Evolutionary conservation across 1,140 invertebrate genomes (phyloP), one percentile per base, ranked within the genome.

Genomic region (Sminthurides bifidus): DNA sequence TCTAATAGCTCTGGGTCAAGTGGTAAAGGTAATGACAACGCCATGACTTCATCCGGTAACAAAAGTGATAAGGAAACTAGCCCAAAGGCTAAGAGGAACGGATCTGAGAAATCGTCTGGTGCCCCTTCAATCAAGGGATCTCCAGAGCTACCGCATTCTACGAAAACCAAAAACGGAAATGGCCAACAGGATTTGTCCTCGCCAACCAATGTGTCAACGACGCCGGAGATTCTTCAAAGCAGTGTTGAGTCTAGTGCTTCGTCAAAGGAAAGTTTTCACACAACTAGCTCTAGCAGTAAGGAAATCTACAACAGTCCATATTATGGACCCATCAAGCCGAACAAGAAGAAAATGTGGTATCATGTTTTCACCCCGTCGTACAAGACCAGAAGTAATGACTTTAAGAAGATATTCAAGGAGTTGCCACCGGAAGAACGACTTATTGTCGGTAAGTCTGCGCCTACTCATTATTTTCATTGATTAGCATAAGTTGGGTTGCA

Each of bases 371-470:
- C 90, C 73, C 88, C 90, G 29, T 92, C 87, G 1, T 95, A 94
- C 69, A 94, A 94, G 73, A 90, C 87, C 44, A 77, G 86, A 59
- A 88, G 84, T 33, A 87, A 90, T 64, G 89, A 94, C 71, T 94
- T 94, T 69, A 91, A 87, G 68, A 79, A 83, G 68, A 80, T 92
- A 61, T 95, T 95, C 71, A 92, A 91, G 72, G 87, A 92, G 55
- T 78, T 94, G 46, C 89, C 91, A 21, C 77, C 82, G 65, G 87
- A 91, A 67, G 91, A 96, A 72, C 76, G 90, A 65, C 77, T 96
- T 56, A 82, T 96, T 70, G 89, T 93, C 66, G 91, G 90, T 92
- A 70, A 79, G 83, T 74, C 26, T 37, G 27, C 3, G 24, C 29
- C n/a, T n/a, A n/a, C n/a, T n/a, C n/a, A n/a, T n/a, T n/a, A n/a